A percentile compares a stretch with the other conserved stretches of the same genome.
These are phyloP conservation scores for Hystrix cristata DNA, from an alignment of 2,113 vertebrate species.

Conservation along the genomic window DNA sequence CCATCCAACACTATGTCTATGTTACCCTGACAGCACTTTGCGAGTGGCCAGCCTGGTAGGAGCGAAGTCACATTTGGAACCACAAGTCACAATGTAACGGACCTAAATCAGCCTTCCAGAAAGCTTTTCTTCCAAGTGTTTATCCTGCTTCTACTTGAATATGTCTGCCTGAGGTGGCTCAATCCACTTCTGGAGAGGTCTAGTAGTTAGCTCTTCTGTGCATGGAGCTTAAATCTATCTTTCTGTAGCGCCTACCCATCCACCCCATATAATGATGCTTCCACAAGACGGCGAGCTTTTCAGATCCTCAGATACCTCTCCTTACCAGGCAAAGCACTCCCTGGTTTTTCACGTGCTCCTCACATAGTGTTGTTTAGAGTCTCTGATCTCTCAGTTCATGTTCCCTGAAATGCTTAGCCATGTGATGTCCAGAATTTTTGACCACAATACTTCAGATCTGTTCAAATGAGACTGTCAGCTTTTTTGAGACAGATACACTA, in stretches of 20 bases:
- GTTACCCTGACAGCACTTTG: neutral
- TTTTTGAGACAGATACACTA: neutral
- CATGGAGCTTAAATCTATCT: neutral
- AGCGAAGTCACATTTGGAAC: conserved; percentile 5
- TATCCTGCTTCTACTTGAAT: neutral
- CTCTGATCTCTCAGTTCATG: neutral
- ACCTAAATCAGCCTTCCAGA: neutral
- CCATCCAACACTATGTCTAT: neutral
- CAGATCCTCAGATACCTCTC: neutral
- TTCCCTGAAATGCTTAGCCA: neutral
- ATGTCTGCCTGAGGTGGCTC: neutral
- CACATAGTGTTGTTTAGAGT: neutral
- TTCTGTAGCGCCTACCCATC: neutral
- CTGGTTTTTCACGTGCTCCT: neutral
- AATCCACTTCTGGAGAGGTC: neutral
- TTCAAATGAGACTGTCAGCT: neutral
- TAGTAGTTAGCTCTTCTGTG: conserved; percentile 22
- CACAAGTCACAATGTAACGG: neutral
- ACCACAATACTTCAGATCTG: neutral
- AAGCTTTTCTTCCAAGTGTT: neutral
- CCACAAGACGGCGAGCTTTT: neutral
- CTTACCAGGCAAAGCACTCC: neutral
- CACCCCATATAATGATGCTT: neutral
- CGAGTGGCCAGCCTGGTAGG: neutral
- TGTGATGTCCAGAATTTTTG: neutral